Evolutionary conservation across 2,113 vertebrate genomes (phyloP).

Genomic region (Cyanocitta stelleri): DNA sequence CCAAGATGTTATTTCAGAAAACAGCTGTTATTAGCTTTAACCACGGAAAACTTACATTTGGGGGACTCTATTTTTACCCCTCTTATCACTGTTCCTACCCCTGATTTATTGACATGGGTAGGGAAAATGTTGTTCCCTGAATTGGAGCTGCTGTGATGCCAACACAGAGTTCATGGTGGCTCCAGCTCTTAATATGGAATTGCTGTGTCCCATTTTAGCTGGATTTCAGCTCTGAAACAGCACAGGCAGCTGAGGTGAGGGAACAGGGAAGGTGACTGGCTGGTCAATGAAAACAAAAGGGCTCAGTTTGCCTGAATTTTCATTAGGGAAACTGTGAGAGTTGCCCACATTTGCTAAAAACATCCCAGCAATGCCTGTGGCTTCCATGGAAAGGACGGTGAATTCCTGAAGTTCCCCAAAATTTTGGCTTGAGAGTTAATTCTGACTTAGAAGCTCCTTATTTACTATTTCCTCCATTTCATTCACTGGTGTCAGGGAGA

Average conservation of each 20-base stretch:
- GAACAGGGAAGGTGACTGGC: neutral
- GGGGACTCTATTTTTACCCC: constrained; percentile 28
- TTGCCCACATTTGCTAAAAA: neutral
- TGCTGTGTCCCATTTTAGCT: neutral
- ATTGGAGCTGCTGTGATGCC: neutral
- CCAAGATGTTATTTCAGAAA: constrained; percentile 21
- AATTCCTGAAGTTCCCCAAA: neutral
- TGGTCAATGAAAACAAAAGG: neutral
- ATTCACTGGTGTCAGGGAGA: neutral
- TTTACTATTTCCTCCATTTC: neutral
- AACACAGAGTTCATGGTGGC: neutral
- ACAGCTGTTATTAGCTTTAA: neutral
- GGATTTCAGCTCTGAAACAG: neutral
- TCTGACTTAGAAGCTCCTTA: neutral
- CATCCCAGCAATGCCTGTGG: neutral
- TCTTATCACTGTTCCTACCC: neutral
- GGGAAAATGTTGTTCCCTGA: neutral
- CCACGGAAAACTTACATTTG: neutral
- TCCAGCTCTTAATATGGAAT: neutral
- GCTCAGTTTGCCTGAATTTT: neutral
- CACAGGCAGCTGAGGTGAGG: neutral
- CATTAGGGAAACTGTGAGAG: neutral
- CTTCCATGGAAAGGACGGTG: neutral
- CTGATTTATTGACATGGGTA: constrained; percentile 1
- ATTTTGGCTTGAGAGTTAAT: neutral